These are phyloP conservation scores for Agrotis puta DNA, from an alignment of 2,888 invertebrate species.

Conservation along the genomic window DNA sequence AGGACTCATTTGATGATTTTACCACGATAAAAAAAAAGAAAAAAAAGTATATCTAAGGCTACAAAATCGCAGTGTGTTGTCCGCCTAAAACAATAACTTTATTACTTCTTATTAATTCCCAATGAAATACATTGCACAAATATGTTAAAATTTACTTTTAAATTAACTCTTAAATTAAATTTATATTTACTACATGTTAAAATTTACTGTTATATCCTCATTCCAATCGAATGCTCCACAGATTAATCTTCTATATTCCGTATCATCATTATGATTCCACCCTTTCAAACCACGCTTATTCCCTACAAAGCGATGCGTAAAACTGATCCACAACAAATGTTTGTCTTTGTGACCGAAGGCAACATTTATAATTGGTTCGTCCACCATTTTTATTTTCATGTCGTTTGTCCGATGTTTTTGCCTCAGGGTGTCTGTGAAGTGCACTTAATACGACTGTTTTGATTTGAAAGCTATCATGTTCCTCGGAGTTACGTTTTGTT, in stretches of 20 bases:
- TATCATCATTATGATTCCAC: constrained; percentile 17
- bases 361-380: constrained; percentile 67
- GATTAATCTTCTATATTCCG: background rate
- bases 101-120: too few species aligned
- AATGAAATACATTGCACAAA: too few species aligned
- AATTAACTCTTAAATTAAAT: too few species aligned
- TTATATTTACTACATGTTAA: too few species aligned
- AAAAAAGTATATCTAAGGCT: too few species aligned
- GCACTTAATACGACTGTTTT: constrained; percentile 36
- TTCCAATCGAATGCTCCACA: background rate
- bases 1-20: too few species aligned
- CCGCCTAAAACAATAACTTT: too few species aligned
- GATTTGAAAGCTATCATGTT: constrained; percentile 37
- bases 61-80: too few species aligned
- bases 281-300: constrained; percentile 26
- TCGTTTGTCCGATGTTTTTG: constrained; percentile 49
- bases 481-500: background rate
- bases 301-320: constrained; percentile 55
- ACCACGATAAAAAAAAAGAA: too few species aligned
- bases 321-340: constrained; percentile 62
- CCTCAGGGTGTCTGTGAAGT: constrained; percentile 44
- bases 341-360: constrained; percentile 62
- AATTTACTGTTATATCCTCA: too few species aligned
- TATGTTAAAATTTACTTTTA: too few species aligned
- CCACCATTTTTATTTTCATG: constrained; percentile 59